Percentiles rank a stretch among this genome's conserved stretches.
Evolutionary conservation across 1,140 invertebrate genomes (phyloP).

Genomic region (Papilio polyxenes): DNA sequence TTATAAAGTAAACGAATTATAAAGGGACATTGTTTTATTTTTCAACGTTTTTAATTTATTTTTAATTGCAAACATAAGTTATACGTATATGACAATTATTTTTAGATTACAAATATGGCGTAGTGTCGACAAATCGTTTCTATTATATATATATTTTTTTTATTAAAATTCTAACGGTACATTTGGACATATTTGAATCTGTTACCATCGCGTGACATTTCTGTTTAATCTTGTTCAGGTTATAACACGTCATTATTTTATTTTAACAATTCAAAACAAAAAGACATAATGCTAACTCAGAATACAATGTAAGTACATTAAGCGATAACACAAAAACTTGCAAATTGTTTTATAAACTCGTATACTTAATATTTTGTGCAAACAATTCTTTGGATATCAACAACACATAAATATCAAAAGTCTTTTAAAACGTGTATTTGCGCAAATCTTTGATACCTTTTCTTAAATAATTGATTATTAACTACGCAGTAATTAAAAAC

Average conservation of each 20-base stretch:
- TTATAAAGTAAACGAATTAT: too few species aligned
- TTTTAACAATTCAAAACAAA: conserved; percentile 24
- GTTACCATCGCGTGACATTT: neutral
- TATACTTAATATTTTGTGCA: neutral
- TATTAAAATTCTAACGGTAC: neutral
- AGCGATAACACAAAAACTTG: conserved; percentile 26
- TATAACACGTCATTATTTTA: neutral
- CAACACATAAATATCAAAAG: conserved; percentile 26
- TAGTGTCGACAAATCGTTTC: too few species aligned
- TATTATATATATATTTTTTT: too few species aligned
- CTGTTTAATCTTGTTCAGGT: neutral
- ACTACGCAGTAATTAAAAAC: neutral
- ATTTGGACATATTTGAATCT: neutral
- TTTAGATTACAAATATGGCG: neutral
- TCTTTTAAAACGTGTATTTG: neutral
- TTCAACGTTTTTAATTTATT: too few species aligned
- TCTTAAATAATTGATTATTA: neutral
- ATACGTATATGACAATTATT: neutral
- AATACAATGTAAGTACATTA: neutral
- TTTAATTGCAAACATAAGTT: too few species aligned
- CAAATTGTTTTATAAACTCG: conserved; percentile 10
- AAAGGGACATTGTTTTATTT: too few species aligned
- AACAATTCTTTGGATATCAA: neutral
- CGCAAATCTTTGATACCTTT: neutral
- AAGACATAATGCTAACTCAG: conserved; percentile 24